Base-by-base conservation (phyloP, 2,888 invertebrate species). In the Chaitophorus viminalis region DNA sequence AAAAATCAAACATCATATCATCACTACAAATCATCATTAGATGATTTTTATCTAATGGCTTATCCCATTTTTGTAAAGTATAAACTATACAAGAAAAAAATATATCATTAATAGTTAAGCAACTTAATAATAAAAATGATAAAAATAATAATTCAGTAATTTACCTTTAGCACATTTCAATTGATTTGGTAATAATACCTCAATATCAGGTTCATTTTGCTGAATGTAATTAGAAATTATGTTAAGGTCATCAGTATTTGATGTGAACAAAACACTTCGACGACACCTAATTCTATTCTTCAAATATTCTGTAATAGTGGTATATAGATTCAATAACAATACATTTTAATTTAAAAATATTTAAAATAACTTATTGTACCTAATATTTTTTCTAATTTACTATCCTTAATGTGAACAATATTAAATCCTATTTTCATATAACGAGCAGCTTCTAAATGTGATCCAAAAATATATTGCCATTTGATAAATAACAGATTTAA, bases 401-500 rank as follows among this genome's bases (percentile, higher is more conserved):
- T n/a, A 39, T 78, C 29, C 0, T 60, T 46, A 3, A 60, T 39
- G 18, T 25, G 72, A n/a, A 81, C 39, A 65, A 74, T 2, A 39
- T 46, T 25, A 65, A 74, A 81, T 46, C 46, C 65, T 75, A 87
- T 65, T 74, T 81, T 60, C 74, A 74, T 87, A 46, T 81, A 87
- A 33, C 74, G 81, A 60, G 65, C 81, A 39, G 87, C 79, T 81
- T 87, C 87, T 39, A 87, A 17, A n/a, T 74, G 87, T 31, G 87
- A 87, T 29, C 87, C 87, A 74, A 87, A 87, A 54, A 87, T 79
- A 87, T 81, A 87, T 9, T 87, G 87, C 87, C 87, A 87, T 60
- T 87, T 74, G 31, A 74, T 14, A 75, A 87, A 87, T 14, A 74
- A 46, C 0, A 9, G 9, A 9, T 81, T 81, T 81, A 87, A 74